Evolutionary conservation across 2,797 vertebrate species (phyloP).

Genomic region (Lepilemur ruficaudatus): DNA sequence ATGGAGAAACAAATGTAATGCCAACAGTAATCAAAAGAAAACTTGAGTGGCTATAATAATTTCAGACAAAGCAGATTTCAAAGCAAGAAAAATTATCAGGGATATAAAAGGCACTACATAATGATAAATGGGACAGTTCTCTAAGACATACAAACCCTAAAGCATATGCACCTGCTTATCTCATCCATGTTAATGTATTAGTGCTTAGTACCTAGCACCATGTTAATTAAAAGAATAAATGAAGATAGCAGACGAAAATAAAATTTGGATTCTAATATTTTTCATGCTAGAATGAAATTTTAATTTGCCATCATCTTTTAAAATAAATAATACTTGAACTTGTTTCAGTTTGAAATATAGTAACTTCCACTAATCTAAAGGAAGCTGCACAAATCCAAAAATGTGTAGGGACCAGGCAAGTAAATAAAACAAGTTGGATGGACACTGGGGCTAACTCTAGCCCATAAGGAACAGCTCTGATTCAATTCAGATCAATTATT

Average conservation of each 20-base stretch:
- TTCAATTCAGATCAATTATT: neutral
- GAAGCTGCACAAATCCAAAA: neutral
- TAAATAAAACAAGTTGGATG: neutral
- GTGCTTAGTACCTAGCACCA: neutral
- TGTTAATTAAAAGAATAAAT: neutral
- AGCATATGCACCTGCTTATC: neutral
- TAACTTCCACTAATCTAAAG: neutral
- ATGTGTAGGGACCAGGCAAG: neutral
- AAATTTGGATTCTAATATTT: slow-evolving; percentile 23
- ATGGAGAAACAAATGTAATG: neutral
- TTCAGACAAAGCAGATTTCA: slow-evolving; percentile 14
- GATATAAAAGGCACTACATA: neutral
- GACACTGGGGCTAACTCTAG: neutral
- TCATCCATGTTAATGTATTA: neutral
- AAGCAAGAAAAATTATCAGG: slow-evolving; percentile 8
- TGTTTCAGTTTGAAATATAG: neutral
- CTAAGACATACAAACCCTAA: neutral
- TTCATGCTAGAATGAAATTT: neutral
- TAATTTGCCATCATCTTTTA: neutral
- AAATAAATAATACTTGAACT: neutral
- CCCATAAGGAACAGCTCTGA: neutral
- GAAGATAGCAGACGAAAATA: neutral
- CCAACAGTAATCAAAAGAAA: neutral
- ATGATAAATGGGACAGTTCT: neutral
- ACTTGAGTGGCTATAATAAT: neutral